A percentile compares a stretch with the other conserved stretches of the same genome.
Evolutionary conservation across 2,888 invertebrate genomes (phyloP).

Genomic region (Harpalus rubripes): DNA sequence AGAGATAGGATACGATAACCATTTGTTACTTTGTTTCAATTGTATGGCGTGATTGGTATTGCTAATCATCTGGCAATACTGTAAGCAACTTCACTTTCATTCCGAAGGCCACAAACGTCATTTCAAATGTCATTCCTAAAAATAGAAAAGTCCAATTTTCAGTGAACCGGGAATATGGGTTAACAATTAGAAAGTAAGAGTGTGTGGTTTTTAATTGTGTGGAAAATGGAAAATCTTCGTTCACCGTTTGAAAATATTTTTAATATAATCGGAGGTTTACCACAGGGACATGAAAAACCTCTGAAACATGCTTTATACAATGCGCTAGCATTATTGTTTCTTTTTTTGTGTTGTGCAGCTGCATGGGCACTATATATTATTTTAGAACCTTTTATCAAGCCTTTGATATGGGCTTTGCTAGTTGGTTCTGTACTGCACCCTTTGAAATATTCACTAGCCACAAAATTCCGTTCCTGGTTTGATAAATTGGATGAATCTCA

Average conservation of each 20-base stretch:
- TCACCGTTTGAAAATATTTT: conserved; percentile 85
- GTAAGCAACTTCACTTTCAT: conserved; percentile 58
- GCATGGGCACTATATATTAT: conserved; percentile 90
- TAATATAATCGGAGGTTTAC: conserved; percentile 84
- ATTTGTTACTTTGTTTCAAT: too few species aligned
- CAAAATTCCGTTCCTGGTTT: conserved; percentile 89
- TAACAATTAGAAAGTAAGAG: conserved; percentile 54
- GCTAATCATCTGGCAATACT: too few species aligned
- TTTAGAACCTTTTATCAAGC: conserved; percentile 94
- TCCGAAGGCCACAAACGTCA: conserved; percentile 62
- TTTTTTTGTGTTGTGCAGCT: conserved; percentile 84
- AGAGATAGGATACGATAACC: too few species aligned
- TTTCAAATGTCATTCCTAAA: conserved; percentile 62
- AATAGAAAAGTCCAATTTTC: conserved; percentile 52
- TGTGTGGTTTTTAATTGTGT: conserved; percentile 53
- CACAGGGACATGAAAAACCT: conserved; percentile 91
- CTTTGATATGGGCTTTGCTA: conserved; percentile 96
- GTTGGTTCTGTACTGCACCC: conserved; percentile 99
- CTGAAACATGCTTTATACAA: conserved; percentile 95
- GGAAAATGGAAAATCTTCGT: conserved; percentile 75
- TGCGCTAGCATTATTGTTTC: conserved; percentile 88
- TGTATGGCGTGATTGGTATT: too few species aligned
- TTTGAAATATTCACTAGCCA: conserved; percentile 90
- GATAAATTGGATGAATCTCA: conserved; percentile 83
- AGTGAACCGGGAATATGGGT: conserved; percentile 48